phyloP scores from a whole-genome alignment of 2,888 invertebrate species.

The Lampropteryx suffumata region DNA sequence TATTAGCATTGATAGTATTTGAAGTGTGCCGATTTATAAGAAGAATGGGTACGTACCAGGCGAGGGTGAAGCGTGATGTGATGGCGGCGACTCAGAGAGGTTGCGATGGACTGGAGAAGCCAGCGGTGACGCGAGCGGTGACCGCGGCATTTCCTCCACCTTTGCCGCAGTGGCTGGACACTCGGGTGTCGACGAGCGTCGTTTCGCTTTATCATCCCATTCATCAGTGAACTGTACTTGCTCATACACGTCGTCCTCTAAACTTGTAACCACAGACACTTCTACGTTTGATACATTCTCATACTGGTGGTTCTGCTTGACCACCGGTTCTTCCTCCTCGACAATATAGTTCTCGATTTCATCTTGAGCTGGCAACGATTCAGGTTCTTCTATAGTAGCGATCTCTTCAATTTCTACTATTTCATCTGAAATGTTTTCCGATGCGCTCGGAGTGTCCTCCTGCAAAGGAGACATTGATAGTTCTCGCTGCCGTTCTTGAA shows the following conservation, averaged over 20 bases:
- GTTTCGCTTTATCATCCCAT: conserved; percentile 66
- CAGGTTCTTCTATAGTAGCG: conserved; percentile 47
- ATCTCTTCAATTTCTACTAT: conserved; percentile 32
- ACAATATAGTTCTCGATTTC: conserved; percentile 43
- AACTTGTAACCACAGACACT: conserved; percentile 20
- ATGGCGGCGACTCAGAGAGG: conserved; percentile 47
- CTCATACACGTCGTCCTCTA: conserved; percentile 47
- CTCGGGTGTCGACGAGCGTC: conserved; percentile 72
- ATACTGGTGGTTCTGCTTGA: conserved; percentile 37
- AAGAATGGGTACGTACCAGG: conserved; percentile 57
- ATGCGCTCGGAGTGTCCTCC: conserved; percentile 39
- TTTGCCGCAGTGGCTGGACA: conserved; percentile 54
- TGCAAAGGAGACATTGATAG: conserved; percentile 48
- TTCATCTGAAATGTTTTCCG: conserved; percentile 43
- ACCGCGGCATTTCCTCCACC: conserved; percentile 51
- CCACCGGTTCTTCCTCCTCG: conserved; percentile 28
- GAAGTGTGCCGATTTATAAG: conserved; percentile 13
- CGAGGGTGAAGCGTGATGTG: conserved; percentile 58
- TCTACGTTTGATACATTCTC: conserved; percentile 51
- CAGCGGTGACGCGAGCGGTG: conserved; percentile 65
- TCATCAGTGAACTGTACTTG: conserved; percentile 60
- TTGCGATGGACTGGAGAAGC: conserved; percentile 67
- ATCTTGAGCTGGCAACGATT: conserved; percentile 46
- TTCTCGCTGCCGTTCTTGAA: conserved; percentile 37
- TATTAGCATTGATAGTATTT: conserved; percentile 21